Conservation (phyloP, 2,888 invertebrate genomes). For the Cistogaster globosa region DNA sequence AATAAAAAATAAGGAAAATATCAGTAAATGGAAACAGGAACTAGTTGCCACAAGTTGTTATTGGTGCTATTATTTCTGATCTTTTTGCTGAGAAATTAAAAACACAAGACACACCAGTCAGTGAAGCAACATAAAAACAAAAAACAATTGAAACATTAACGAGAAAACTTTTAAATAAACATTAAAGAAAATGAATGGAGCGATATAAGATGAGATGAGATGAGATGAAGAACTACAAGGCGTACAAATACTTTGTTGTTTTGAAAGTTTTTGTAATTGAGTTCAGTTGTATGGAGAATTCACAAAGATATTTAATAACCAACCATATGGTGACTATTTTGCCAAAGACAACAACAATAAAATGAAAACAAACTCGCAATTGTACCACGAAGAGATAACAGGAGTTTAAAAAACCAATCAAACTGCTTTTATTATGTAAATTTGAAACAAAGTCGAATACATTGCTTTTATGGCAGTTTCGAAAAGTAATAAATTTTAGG, state of each 20-base stretch:
- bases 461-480: too few species aligned
- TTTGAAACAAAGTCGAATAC: too few species aligned
- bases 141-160: slow-evolving; percentile 49
- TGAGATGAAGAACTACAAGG: slow-evolving; percentile 31
- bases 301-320: slow-evolving; percentile 42
- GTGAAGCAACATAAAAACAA: slow-evolving; percentile 2
- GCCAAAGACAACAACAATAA: slow-evolving; percentile 2
- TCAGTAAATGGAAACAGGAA: slow-evolving; percentile 46
- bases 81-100: slow-evolving; percentile 52
- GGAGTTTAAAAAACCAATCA: background rate
- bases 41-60: slow-evolving; percentile 49
- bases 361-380: slow-evolving; percentile 11
- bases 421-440: background rate
- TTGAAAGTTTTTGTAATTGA: slow-evolving; percentile 52
- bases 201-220: background rate
- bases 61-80: slow-evolving; percentile 35
- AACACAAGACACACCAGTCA: slow-evolving; percentile 24
- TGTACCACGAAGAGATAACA: background rate
- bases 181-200: background rate
- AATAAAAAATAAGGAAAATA: slow-evolving; percentile 21
- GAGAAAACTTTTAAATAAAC: slow-evolving; percentile 36
- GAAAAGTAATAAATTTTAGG: too few species aligned
- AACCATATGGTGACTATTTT: slow-evolving; percentile 52
- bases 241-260: slow-evolving; percentile 44
- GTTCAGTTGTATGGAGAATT: slow-evolving; percentile 44